Evolutionary conservation across 2,113 vertebrate species (phyloP), one percentile per base, ranked within the genome.

Genomic region (Pandion haliaetus): DNA sequence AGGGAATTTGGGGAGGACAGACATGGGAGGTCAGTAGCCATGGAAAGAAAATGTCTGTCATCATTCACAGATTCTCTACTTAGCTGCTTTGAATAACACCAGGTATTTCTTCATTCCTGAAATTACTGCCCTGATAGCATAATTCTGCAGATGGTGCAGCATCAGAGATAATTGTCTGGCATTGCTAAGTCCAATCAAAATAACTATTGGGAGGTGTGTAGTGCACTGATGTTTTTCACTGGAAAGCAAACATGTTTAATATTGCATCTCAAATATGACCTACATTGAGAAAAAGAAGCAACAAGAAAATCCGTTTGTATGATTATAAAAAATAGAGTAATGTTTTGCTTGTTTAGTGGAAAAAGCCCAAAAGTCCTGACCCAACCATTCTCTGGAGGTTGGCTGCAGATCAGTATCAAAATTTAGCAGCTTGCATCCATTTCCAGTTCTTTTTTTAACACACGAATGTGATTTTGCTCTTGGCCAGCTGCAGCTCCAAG

Each of bases 391-490:
- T 91, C 87, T 93, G 82, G 86, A 88, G 91, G 58, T 52, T 96
- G 96, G 93, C 96, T 91, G 94, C 71, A 67, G 91, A 94, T 94
- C 93, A 91, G 77, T 87, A 90, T 94, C 93, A 93, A 66, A 94
- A 94, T 93, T 96, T 95, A 94, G 91, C 70, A 79, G 89, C 93
- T 95, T 87, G 84, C 93, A 96, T 97, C 86, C 67, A 62, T 87
- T 96, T 94, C 95, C 94, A 95, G 50, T 72, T 94, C 88, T 94
- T 92, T 95, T 90, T 96, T 93, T 92, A 92, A 94, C 93, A 88
- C 74, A 40, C 4, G 82, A 87, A 91, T 94, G 79, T 91, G 93
- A 97, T 96, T 96, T 94, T 91, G 76, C 94, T 93, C 80, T 95
- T 32, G 55, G 94, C 95, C 96, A 93, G 91, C 87, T 96, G 91